phyloP scores from a whole-genome alignment of 2,113 vertebrate genomes.

The Rhombomys opimus region DNA sequence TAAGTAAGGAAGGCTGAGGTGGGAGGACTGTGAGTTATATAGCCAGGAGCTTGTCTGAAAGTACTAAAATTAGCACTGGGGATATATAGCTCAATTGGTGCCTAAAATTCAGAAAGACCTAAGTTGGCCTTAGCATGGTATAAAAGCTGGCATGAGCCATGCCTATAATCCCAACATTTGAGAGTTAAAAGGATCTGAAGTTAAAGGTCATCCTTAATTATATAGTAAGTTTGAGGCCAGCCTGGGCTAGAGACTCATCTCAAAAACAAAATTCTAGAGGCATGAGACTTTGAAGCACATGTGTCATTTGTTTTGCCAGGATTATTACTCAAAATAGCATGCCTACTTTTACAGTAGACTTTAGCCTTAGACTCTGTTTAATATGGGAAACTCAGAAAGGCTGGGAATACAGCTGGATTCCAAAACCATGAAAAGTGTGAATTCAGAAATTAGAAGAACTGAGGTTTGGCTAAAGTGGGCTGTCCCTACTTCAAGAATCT shows the following conservation, averaged over 20 bases:
- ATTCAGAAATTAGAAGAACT: conserved; percentile 27
- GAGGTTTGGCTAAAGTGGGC: background rate
- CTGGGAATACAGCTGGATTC: background rate
- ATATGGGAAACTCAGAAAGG: background rate
- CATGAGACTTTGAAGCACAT: background rate
- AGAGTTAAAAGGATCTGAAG: background rate
- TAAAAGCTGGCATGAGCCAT: background rate
- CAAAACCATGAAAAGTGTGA: background rate
- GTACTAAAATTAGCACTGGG: background rate
- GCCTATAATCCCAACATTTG: background rate
- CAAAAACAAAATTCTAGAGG: background rate
- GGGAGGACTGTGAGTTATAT: background rate
- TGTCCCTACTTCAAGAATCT: background rate
- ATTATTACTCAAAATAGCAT: conserved; percentile 4
- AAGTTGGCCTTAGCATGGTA: no score
- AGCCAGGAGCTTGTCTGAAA: background rate
- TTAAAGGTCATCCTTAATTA: background rate
- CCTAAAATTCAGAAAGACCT: background rate
- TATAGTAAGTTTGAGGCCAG: background rate
- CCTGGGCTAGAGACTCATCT: no score
- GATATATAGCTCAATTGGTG: background rate
- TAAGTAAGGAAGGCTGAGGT: background rate
- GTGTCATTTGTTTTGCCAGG: conserved; percentile 35
- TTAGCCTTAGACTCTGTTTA: background rate
- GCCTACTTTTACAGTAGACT: background rate